Evolutionary conservation across 2,888 invertebrate genomes (phyloP).

Genomic region (Exocentrus adspersus): DNA sequence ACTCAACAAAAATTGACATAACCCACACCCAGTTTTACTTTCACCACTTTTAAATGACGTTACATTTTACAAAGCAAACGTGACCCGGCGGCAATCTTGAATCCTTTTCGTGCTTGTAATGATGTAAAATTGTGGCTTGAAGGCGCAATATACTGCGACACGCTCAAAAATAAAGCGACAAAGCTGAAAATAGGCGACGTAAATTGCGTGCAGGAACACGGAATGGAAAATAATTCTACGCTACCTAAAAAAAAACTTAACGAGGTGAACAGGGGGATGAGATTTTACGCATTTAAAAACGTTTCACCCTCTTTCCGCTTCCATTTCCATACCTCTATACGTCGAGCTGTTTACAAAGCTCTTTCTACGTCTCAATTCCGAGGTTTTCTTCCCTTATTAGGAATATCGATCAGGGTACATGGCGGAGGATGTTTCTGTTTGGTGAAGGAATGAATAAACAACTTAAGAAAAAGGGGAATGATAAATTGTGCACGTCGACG

Average conservation of each 20-base stretch:
- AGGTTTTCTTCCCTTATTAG: not conserved
- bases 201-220: too few species aligned
- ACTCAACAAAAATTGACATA: too few species aligned
- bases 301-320: not conserved
- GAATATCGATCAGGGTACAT: not conserved
- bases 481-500: too few species aligned
- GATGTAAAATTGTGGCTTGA: not conserved
- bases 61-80: not conserved
- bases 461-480: too few species aligned
- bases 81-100: not conserved
- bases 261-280: too few species aligned
- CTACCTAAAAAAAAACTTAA: too few species aligned
- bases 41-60: constrained; percentile 3
- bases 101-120: not conserved
- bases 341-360: constrained; percentile 1
- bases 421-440: not conserved
- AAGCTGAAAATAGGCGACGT: not conserved
- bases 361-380: not conserved
- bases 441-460: too few species aligned
- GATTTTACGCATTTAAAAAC: too few species aligned
- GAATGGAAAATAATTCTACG: too few species aligned
- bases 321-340: not conserved
- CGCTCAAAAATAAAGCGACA: constrained; percentile 5
- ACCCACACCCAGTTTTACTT: too few species aligned
- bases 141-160: constrained; percentile 5